Percentiles rank a stretch among this genome's conserved stretches.
Conservation (phyloP, 2,888 invertebrate species). For the Agriotes lineatus region DNA sequence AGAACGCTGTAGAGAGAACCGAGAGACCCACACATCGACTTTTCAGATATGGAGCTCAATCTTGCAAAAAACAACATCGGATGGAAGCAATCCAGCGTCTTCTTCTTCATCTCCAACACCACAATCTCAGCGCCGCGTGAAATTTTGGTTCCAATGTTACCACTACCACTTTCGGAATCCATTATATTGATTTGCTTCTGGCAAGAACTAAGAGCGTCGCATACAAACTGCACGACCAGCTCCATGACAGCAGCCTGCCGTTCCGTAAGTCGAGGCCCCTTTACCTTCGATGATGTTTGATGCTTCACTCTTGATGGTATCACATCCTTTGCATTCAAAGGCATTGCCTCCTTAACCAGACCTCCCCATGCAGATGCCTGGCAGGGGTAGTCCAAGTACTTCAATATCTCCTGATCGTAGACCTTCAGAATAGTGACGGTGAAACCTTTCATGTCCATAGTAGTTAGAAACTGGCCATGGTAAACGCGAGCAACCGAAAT, state of each 20-base stretch:
- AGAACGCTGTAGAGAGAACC: slow-evolving; percentile 85
- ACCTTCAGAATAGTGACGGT: slow-evolving; percentile 78
- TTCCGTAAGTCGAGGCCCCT: too few species aligned
- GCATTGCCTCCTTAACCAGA: not conserved
- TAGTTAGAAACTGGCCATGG: slow-evolving; percentile 75
- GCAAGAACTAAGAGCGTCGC: slow-evolving; percentile 71
- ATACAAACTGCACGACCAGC: slow-evolving; percentile 63
- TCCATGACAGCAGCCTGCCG: too few species aligned
- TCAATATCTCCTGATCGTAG: slow-evolving; percentile 66
- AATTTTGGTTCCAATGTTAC: slow-evolving; percentile 76
- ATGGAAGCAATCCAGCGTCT: slow-evolving; percentile 53
- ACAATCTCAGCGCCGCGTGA: slow-evolving; percentile 58
- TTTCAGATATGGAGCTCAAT: slow-evolving; percentile 74
- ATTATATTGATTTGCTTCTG: slow-evolving; percentile 75
- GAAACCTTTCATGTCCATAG: slow-evolving; percentile 83
- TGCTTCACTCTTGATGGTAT: slow-evolving; percentile 23
- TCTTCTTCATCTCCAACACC: slow-evolving; percentile 51
- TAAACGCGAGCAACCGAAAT: slow-evolving; percentile 55
- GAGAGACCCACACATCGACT: slow-evolving; percentile 81
- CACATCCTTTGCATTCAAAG: not conserved
- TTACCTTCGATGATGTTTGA: too few species aligned
- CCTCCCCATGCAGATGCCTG: slow-evolving; percentile 70
- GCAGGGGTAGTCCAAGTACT: slow-evolving; percentile 72
- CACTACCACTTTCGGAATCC: slow-evolving; percentile 80
- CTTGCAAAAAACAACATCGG: slow-evolving; percentile 60